phyloP scores from a whole-genome alignment of 2,888 invertebrate genomes.

The Timema podura region DNA sequence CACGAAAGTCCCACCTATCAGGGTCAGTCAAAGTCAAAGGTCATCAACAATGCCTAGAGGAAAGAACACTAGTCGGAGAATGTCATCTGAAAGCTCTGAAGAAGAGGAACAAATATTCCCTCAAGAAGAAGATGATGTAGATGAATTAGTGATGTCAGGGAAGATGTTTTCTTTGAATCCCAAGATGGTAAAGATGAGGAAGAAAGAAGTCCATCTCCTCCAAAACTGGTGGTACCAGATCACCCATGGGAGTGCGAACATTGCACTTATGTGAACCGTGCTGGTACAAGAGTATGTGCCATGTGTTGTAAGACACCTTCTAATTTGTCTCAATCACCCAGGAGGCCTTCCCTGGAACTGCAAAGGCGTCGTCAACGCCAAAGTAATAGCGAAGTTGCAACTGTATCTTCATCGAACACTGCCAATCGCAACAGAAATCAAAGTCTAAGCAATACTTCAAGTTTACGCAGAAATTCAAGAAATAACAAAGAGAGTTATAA shows the following conservation, averaged over 20 bases:
- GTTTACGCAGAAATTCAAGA: slow-evolving; percentile 16
- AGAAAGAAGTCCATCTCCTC: slow-evolving; percentile 47
- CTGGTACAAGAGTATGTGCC: slow-evolving; percentile 72
- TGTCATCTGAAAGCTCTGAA: slow-evolving; percentile 17
- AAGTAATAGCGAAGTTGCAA: slow-evolving; percentile 13
- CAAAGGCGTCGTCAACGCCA: slow-evolving; percentile 17
- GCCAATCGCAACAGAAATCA: not conserved
- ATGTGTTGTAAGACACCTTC: slow-evolving; percentile 77
- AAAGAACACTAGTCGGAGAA: not conserved
- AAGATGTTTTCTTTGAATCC: not conserved
- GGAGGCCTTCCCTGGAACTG: slow-evolving; percentile 19
- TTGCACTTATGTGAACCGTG: slow-evolving; percentile 83
- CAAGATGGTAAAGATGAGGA: slow-evolving; percentile 33
- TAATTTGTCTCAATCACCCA: slow-evolving; percentile 40
- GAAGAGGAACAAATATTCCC: slow-evolving; percentile 35
- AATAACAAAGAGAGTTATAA: not conserved
- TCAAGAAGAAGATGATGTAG: slow-evolving; percentile 31
- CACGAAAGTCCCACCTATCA: slow-evolving; percentile 62
- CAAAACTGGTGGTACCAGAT: slow-evolving; percentile 44
- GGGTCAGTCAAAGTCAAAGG: slow-evolving; percentile 11
- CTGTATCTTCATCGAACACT: slow-evolving; percentile 8
- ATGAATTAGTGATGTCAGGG: slow-evolving; percentile 29
- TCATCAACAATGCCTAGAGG: not conserved
- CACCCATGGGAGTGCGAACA: slow-evolving; percentile 83
- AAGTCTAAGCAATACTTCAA: not conserved